Percentiles rank a stretch among this genome's conserved stretches.
These are phyloP conservation scores for Clupea harengus DNA, from an alignment of 2,113 vertebrate species.

Conservation along the genomic window DNA sequence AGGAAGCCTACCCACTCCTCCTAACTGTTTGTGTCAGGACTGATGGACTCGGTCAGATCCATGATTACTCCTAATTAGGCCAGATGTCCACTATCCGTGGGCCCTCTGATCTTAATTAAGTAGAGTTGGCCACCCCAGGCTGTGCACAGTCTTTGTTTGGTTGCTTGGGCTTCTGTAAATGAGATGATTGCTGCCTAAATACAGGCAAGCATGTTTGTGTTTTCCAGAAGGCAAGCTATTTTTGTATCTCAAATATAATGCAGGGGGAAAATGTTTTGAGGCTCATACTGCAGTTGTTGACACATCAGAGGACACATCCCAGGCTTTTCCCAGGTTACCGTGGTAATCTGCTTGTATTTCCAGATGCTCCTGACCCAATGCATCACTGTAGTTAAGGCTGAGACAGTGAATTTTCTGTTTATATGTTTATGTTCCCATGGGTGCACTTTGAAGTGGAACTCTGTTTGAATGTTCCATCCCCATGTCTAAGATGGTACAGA, in stretches of 20 bases:
- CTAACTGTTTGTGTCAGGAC: slow-evolving; percentile 22
- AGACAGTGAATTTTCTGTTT: background rate
- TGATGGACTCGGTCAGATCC: slow-evolving; percentile 18
- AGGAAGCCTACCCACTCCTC: background rate
- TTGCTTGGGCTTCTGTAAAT: slow-evolving; percentile 17
- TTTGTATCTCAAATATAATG: background rate
- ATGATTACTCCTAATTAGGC: slow-evolving; percentile 34
- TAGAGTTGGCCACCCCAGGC: background rate
- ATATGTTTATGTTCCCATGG: background rate
- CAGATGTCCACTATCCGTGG: background rate
- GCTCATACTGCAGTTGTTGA: background rate
- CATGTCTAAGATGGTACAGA: background rate
- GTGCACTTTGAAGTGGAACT: background rate
- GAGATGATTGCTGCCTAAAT: slow-evolving; percentile 7
- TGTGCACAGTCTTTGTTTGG: slow-evolving; percentile 8
- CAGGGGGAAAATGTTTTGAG: background rate
- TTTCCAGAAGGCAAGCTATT: background rate
- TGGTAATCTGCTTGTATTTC: background rate
- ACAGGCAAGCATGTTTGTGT: background rate
- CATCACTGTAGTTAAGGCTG: background rate
- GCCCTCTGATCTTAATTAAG: background rate
- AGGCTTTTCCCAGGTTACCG: background rate
- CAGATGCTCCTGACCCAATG: background rate
- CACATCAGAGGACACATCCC: background rate
- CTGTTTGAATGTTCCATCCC: background rate